Evolutionary conservation across 2,113 vertebrate species (phyloP), one percentile per base, ranked within the genome.

Genomic region (Clinocottus analis): DNA sequence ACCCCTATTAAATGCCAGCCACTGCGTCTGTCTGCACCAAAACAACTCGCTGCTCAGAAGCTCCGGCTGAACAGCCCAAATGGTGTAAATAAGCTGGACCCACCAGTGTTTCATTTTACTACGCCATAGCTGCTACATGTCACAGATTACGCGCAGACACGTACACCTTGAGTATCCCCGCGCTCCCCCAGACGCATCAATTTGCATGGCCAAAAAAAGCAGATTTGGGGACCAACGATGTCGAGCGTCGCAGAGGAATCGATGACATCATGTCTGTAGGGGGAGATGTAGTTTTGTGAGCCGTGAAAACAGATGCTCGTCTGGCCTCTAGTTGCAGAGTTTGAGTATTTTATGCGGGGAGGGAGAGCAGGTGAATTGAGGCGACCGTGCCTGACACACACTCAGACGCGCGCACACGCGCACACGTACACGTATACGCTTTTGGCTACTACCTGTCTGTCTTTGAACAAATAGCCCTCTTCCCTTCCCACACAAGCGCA

Each of bases 241-340:
- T 60, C 71, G 78, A 83, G 49, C 79, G 81, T 79, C 88, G 92
- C 91, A 87, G 79, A 86, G 86, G 83, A 89, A 82, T 87, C 83
- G 88, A 94, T 95, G 93, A 94, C 93, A 93, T 94, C 94, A 94
- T 94, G 92, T 93, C 92, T 93, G 88, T 82, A 10, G 84, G 81
- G 76, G 33, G 39, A 59, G 75, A 69, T 72, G 79, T 89, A 71
- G 84, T 79, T 91, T 91, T 77, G 35, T 72, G 82, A 83, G 85
- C 80, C 49, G 84, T 89, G 86, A 84, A 90, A 90, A 87, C 91
- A 93, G 91, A 93, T 92, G 90, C 87, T 88, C 73, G 90, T 91
- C 90, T 93, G 88, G 88, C 87, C 85, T 82, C 85, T 87, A 76
- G 80, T 91, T 87, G 80, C 83, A 72, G 85, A 89, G 75, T 91